phyloP scores from a whole-genome alignment of 2,888 invertebrate species.

The Machimus rusticus region DNA sequence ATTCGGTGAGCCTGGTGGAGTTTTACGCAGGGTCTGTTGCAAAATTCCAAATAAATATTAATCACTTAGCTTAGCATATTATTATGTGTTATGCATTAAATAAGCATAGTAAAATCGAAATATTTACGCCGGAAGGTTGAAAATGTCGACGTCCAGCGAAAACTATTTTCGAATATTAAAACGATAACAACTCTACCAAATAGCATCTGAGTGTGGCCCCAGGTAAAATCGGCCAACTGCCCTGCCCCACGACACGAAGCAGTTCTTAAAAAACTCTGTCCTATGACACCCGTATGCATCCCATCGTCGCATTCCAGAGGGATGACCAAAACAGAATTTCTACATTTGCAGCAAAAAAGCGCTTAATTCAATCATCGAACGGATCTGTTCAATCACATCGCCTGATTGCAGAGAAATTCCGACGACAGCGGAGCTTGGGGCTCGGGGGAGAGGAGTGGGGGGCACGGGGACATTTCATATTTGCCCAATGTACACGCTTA shows the following conservation, averaged over 20 bases:
- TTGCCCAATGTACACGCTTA: constrained; percentile 20
- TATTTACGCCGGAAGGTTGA: no score
- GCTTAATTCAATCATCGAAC: constrained; percentile 35
- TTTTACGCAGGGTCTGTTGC: no score
- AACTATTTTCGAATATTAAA: background rate
- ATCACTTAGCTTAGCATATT: no score
- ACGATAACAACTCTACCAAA: background rate
- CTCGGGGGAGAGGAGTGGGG: background rate
- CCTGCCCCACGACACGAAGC: no score
- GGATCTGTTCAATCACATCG: constrained; percentile 27
- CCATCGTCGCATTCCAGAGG: background rate
- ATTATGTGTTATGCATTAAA: no score
- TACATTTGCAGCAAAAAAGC: background rate
- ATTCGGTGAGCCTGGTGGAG: no score
- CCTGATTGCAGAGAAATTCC: constrained; percentile 35
- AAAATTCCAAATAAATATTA: no score
- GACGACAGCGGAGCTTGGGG: background rate
- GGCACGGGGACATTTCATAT: constrained; percentile 7
- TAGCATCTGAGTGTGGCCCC: background rate
- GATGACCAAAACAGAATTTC: background rate
- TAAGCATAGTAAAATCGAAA: no score
- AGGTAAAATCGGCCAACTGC: background rate
- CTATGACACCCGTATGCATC: background rate
- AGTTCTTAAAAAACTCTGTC: background rate
- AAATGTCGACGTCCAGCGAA: background rate